phyloP scores from a whole-genome alignment of 1,140 invertebrate species.

The Aphelenchoides besseyi region DNA sequence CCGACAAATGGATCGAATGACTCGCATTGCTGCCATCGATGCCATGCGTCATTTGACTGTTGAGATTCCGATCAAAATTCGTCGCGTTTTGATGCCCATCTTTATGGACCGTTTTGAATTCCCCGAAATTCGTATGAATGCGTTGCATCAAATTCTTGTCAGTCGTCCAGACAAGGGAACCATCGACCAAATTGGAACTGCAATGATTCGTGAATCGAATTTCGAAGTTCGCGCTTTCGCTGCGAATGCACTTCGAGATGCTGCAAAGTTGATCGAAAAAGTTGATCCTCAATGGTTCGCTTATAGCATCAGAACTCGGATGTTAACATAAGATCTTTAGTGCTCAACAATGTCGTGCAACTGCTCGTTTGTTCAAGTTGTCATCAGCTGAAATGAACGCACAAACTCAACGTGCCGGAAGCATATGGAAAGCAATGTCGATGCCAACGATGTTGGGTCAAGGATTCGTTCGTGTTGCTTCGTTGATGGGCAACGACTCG shows the following conservation, averaged over 20 bases:
- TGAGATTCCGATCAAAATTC: conserved; percentile 47
- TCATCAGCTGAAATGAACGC: not conserved
- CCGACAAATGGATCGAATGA: conserved; percentile 31
- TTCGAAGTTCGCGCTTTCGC: conserved; percentile 56
- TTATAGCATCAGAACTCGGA: not conserved
- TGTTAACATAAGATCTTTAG: not conserved
- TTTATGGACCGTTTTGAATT: conserved; percentile 49
- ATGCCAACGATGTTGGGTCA: not conserved
- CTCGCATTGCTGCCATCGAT: conserved; percentile 56
- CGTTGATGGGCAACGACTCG: conserved; percentile 38
- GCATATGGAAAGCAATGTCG: not conserved
- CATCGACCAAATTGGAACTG: conserved; percentile 44
- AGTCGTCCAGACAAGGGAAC: conserved; percentile 36
- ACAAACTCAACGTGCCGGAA: not conserved
- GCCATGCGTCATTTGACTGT: conserved; percentile 49
- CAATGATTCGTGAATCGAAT: conserved; percentile 48
- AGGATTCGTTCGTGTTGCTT: not conserved
- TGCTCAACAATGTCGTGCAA: not conserved
- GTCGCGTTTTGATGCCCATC: conserved; percentile 47
- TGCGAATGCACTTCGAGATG: conserved; percentile 36
- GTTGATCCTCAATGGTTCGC: conserved; percentile 1
- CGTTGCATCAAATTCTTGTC: conserved; percentile 41
- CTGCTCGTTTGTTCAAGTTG: conserved; percentile 1
- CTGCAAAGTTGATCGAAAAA: conserved; percentile 34
- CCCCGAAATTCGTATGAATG: conserved; percentile 54